Conservation (phyloP, 2,797 vertebrate genomes). For the Acrossocheilus wenchowensis region DNA sequence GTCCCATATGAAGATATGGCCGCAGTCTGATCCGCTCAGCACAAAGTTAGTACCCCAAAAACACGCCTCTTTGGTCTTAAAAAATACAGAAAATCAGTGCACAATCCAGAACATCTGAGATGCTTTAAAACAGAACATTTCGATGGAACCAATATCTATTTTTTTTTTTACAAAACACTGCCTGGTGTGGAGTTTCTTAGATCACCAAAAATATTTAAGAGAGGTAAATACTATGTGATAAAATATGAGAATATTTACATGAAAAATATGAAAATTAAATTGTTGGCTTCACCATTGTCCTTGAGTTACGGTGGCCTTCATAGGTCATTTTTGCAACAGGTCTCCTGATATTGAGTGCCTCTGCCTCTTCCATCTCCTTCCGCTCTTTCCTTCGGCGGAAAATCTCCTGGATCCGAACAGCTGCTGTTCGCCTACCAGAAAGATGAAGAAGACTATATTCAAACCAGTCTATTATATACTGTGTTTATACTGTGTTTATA, state of each 20-base stretch:
- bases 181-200: not conserved
- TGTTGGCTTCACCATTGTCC: not conserved
- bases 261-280: not conserved
- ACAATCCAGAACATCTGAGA: too few species aligned
- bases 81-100: too few species aligned
- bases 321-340: not conserved
- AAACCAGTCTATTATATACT: too few species aligned
- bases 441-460: too few species aligned
- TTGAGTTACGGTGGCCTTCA: not conserved
- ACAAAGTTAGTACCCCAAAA: constrained; percentile 99
- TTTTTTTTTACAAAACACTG: not conserved
- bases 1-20: constrained; percentile 99
- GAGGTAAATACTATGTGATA: not conserved
- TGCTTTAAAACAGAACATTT: too few species aligned
- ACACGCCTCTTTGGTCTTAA: constrained; percentile 96
- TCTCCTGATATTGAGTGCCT: not conserved
- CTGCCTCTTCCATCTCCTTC: not conserved
- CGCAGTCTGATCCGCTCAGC: constrained; percentile 98
- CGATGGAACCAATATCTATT: too few species aligned
- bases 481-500: too few species aligned
- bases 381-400: not conserved
- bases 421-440: not conserved
- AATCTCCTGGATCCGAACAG: too few species aligned
- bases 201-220: not conserved
- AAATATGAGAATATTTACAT: not conserved